Conservation (phyloP, 2,113 vertebrate genomes). For the Crotophaga sulcirostris region DNA sequence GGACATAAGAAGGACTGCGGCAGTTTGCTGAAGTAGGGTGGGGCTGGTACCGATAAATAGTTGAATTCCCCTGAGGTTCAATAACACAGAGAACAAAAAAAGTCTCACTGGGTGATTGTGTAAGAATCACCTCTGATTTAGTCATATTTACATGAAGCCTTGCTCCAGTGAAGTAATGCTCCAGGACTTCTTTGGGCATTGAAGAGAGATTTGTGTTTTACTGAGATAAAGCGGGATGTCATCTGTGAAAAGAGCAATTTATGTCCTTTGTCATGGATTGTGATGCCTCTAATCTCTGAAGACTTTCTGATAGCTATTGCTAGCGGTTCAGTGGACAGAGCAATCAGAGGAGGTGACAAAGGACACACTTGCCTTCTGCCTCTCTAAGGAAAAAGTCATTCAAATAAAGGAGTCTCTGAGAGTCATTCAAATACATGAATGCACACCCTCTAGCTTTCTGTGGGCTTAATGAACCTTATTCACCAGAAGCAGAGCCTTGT, state of each 20-base stretch:
- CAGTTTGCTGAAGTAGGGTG: background rate
- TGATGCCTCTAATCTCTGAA: constrained; percentile 44
- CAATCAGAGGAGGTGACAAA: constrained; percentile 68
- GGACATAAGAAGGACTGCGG: background rate
- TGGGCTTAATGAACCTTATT: constrained; percentile 47
- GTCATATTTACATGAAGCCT: constrained; percentile 15
- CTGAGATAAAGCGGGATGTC: constrained; percentile 58
- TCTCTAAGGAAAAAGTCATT: constrained; percentile 60
- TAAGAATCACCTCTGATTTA: constrained; percentile 19
- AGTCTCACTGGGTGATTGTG: background rate
- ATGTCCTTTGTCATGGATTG: constrained; percentile 58
- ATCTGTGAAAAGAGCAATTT: constrained; percentile 69
- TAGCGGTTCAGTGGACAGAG: constrained; percentile 52
- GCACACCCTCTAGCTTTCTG: constrained; percentile 65
- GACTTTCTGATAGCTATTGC: constrained; percentile 57
- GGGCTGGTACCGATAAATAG: background rate
- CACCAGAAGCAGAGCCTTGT: constrained; percentile 29
- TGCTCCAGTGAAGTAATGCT: background rate
- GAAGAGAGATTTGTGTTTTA: constrained; percentile 58
- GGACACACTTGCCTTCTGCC: constrained; percentile 61
- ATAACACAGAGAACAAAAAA: background rate
- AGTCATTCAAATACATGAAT: constrained; percentile 69
- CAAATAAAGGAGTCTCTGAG: constrained; percentile 52
- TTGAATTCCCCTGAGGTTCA: background rate
- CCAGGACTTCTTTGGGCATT: constrained; percentile 17